phyloP scores from a whole-genome alignment of 2,797 vertebrate species.

The Gymnodraco acuticeps region DNA sequence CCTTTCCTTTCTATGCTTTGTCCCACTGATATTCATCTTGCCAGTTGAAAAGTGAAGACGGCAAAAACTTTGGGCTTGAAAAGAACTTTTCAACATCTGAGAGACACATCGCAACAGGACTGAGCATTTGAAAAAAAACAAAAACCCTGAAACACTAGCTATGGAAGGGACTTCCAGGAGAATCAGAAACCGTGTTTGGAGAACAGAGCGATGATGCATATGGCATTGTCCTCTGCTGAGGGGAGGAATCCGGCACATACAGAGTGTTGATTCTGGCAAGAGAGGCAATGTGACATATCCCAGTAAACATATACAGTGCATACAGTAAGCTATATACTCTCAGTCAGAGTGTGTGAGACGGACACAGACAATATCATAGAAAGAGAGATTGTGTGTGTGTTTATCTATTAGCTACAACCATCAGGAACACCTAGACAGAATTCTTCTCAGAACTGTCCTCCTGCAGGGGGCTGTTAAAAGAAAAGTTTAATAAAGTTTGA shows the following conservation, averaged over 20 bases:
- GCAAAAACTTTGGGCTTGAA: slow-evolving; percentile 82
- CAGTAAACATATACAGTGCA: slow-evolving; percentile 35
- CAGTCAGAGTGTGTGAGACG: background rate
- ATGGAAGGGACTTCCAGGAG: slow-evolving; percentile 73
- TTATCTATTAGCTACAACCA: slow-evolving; percentile 42
- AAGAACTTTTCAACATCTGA: slow-evolving; percentile 84
- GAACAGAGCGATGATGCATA: slow-evolving; percentile 64
- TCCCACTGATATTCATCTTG: slow-evolving; percentile 84
- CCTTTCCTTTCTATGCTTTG: slow-evolving; percentile 80
- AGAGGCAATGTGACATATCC: slow-evolving; percentile 53
- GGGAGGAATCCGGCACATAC: slow-evolving; percentile 48
- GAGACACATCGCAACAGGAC: slow-evolving; percentile 79
- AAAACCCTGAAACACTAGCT: slow-evolving; percentile 68
- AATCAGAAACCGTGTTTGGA: slow-evolving; percentile 67
- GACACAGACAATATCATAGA: slow-evolving; percentile 9
- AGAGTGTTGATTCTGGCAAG: slow-evolving; percentile 47
- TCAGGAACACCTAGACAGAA: slow-evolving; percentile 59
- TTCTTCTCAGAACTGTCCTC: slow-evolving; percentile 53
- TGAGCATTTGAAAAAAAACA: slow-evolving; percentile 72
- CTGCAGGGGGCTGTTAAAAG: slow-evolving; percentile 46
- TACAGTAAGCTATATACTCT: slow-evolving; percentile 19
- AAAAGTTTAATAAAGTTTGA: slow-evolving; percentile 78
- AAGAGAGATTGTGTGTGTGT: slow-evolving; percentile 7
- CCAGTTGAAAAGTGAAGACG: slow-evolving; percentile 81
- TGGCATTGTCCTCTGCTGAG: slow-evolving; percentile 61